Evolutionary conservation across 2,113 vertebrate species (phyloP).

Genomic region (Oncorhynchus gorbuscha): DNA sequence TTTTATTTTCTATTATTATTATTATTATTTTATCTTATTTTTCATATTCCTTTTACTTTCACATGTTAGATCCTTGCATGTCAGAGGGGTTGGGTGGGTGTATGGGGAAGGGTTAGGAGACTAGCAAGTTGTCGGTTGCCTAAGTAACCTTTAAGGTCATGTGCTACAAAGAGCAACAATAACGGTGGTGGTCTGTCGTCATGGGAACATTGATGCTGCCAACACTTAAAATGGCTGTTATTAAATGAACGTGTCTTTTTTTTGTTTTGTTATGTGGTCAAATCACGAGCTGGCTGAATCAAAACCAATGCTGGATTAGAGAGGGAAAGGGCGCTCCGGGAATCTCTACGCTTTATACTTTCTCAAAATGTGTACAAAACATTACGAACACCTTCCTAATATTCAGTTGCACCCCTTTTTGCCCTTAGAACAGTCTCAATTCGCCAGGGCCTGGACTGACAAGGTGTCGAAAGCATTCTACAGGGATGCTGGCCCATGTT

Average conservation of each 20-base stretch:
- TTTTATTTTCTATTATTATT: constrained; percentile 30
- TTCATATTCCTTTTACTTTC: not conserved
- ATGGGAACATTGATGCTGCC: not conserved
- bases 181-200: not conserved
- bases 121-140: not conserved
- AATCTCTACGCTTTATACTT: constrained; percentile 1
- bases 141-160: not conserved
- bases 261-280: not conserved
- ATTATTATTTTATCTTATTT: constrained; percentile 23
- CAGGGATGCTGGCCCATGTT: no score
- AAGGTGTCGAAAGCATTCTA: no score
- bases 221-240: not conserved
- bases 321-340: not conserved
- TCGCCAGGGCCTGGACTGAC: no score
- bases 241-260: not conserved
- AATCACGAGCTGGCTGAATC: constrained; percentile 3
- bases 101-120: not conserved
- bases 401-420: no score
- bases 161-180: not conserved
- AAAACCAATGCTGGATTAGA: not conserved
- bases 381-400: no score
- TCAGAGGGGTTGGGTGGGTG: not conserved
- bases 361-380: constrained; percentile 20
- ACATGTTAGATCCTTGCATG: constrained; percentile 6
- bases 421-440: no score